Conservation (phyloP, 35 echinoderm and acorn worm genomes). For the Ophiothrix spiculata region DNA sequence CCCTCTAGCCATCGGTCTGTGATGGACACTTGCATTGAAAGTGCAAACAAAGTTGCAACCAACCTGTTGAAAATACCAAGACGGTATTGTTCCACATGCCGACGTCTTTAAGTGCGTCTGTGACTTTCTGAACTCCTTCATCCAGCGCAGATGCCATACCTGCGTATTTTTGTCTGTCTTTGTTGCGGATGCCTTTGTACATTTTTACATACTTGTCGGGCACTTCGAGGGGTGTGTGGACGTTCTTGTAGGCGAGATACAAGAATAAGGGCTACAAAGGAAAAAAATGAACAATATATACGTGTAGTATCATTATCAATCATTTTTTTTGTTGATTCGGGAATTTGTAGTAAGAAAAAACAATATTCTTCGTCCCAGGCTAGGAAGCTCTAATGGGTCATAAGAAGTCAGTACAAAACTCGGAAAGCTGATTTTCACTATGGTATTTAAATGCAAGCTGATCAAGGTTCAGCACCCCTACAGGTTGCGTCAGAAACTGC, state of each 20-base stretch:
- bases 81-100: slow-evolving; percentile 84
- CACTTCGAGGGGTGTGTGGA: slow-evolving; percentile 76
- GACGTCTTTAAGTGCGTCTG: slow-evolving; percentile 51
- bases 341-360: background rate
- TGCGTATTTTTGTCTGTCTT: slow-evolving; percentile 60
- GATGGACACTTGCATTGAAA: no score
- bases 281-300: background rate
- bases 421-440: background rate
- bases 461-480: no score
- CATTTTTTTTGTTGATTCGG: background rate
- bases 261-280: slow-evolving; percentile 77
- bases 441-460: background rate
- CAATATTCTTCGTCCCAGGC: background rate
- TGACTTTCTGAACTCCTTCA: slow-evolving; percentile 78
- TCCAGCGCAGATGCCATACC: slow-evolving; percentile 85
- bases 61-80: slow-evolving; percentile 92
- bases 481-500: no score
- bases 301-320: background rate
- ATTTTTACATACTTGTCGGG: slow-evolving; percentile 37
- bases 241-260: slow-evolving; percentile 85
- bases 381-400: no score
- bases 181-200: slow-evolving; percentile 25
- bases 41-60: no score
- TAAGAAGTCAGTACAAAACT: no score
- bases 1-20: no score